Conservation (phyloP, 1,140 invertebrate species). For the Cecropterus lyciades region DNA sequence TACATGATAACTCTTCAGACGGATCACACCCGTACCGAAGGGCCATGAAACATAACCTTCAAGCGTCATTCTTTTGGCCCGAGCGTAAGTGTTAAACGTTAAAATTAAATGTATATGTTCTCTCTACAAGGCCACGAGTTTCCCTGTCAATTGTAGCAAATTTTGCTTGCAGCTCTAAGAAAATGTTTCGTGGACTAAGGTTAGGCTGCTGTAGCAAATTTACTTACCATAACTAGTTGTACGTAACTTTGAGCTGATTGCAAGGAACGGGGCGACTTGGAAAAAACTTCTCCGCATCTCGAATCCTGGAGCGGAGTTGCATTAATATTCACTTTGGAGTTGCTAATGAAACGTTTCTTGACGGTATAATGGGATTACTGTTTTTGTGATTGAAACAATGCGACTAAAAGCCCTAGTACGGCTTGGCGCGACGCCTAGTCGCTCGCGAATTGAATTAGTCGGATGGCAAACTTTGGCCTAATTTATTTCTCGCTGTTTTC, state of each 20-base stretch:
- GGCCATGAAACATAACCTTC: too few species aligned
- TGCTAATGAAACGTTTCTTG: constrained; percentile 57
- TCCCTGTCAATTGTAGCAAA: too few species aligned
- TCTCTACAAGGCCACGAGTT: too few species aligned
- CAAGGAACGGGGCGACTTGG: constrained; percentile 34
- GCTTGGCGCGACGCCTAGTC: constrained; percentile 35
- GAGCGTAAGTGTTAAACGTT: too few species aligned
- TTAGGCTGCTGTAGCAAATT: constrained; percentile 28
- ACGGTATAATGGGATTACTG: constrained; percentile 48
- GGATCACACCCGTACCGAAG: too few species aligned
- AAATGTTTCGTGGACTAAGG: too few species aligned
- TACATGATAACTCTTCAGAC: too few species aligned
- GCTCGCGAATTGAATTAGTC: constrained; percentile 28
- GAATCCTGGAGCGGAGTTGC: constrained; percentile 46
- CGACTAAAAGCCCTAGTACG: constrained; percentile 33
- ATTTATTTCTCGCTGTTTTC: constrained; percentile 30
- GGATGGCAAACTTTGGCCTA: constrained; percentile 23
- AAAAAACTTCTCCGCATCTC: constrained; percentile 45
- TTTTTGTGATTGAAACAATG: constrained; percentile 43
- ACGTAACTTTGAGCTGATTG: constrained; percentile 44
- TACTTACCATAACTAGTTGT: constrained; percentile 37
- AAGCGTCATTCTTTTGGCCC: too few species aligned
- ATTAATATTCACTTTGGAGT: constrained; percentile 65
- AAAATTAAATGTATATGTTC: too few species aligned
- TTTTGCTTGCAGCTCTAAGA: too few species aligned